Conservation (phyloP, 2,797 vertebrate genomes). For the Ambastaia sidthimunki region DNA sequence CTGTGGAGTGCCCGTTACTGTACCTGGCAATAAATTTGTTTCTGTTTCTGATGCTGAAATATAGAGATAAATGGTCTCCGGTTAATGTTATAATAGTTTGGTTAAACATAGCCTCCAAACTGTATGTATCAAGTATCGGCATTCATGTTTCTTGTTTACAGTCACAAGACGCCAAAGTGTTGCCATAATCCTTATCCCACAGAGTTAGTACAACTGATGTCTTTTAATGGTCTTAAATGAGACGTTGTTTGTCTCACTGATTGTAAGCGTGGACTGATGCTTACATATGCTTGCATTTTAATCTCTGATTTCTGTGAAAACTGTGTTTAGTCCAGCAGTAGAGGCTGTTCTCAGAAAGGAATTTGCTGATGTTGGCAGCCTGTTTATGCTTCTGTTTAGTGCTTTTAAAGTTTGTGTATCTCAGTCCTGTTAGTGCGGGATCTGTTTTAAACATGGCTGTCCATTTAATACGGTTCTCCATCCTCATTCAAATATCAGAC, state of each 20-base stretch:
- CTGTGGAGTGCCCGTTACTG: no score
- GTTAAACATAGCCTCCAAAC: no score
- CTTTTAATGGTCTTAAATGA: not conserved
- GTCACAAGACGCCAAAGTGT: not conserved
- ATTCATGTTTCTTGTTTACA: conserved; percentile 1
- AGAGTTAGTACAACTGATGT: not conserved
- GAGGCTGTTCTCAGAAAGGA: not conserved
- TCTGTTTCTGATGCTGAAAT: no score
- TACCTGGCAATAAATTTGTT: no score
- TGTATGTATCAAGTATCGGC: no score
- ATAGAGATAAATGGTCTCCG: no score
- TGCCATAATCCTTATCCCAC: not conserved
- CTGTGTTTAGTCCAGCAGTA: not conserved
- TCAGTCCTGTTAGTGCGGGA: conserved; percentile 39
- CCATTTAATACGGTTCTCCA: conserved; percentile 16
- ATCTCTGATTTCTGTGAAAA: not conserved
- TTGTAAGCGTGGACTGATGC: not conserved
- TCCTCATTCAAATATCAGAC: conserved; percentile 3
- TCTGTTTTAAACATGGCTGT: conserved; percentile 42
- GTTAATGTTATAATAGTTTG: no score
- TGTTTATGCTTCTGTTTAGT: conserved; percentile 18
- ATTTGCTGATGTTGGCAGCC: conserved; percentile 19
- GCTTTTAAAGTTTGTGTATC: conserved; percentile 19
- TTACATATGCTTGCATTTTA: conserved; percentile 1
- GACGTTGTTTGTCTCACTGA: not conserved